Base-by-base conservation (phyloP, 1,140 invertebrate species). In the Nautilus pompilius region DNA sequence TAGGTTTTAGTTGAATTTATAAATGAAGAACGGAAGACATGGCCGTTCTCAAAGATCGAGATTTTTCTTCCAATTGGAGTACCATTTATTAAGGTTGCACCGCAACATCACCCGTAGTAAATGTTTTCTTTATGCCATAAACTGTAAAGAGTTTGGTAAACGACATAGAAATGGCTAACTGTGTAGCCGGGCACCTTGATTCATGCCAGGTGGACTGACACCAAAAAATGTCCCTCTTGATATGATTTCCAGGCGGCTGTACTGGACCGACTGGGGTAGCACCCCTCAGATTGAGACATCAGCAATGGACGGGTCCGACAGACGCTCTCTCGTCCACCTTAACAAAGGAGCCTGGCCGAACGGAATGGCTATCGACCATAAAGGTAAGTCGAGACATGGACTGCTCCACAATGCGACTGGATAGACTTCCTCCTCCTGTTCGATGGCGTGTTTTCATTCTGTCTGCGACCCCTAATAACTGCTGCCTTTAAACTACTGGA, bases 181-280 rank as follows among this genome's bases (percentile, higher is more conserved):
- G n/a, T n/a, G n/a, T n/a, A n/a, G n/a, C n/a, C n/a, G n/a, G n/a
- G n/a, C n/a, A n/a, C n/a, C n/a, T n/a, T n/a, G n/a, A n/a, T n/a
- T n/a, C n/a, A n/a, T n/a, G n/a, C n/a, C n/a, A n/a, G n/a, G n/a
- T 8, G 8, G 36, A 10, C 36, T 10, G 22, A 51, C 10, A 51
- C 6, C 22, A 15, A 10, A 55, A 17, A 6, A 59, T 45, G 45
- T 17, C 3, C 20, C 6, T 15, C 29, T 5, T 48, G 24, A 53
- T 53, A 60, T 34, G 13, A 28, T 22, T 60, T 62, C 3, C 57
- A 80, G 74, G 5, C 54, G 28, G 87, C 84, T 98, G 5, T 98
- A 96, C 84, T 98, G 96, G 96, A 96, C 95, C 0, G 96, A 99
- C 79, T 99, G 96, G 96, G 96, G 96, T 34, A 93, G 95, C 75